A percentile compares a stretch with the other conserved stretches of the same genome.
Conservation (phyloP, 1,140 invertebrate genomes). For the Sitobion miscanthi region DNA sequence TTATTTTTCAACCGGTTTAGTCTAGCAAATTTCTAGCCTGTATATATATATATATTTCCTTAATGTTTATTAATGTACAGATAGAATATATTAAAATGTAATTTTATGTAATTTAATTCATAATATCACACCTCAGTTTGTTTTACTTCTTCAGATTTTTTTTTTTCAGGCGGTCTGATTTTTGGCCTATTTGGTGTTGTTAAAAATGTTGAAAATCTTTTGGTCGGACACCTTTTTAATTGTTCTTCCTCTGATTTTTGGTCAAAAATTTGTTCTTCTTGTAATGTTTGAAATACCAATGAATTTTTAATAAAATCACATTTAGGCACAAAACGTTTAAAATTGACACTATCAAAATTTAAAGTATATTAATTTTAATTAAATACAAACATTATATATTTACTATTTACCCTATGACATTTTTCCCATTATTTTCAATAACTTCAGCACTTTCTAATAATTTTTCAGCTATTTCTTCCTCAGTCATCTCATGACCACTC, state of each 20-base stretch:
- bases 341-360: slow-evolving; percentile 67
- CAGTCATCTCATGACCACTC: slow-evolving; percentile 63
- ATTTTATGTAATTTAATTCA: not conserved
- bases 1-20: too few species aligned
- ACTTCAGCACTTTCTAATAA: slow-evolving; percentile 73
- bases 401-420: slow-evolving; percentile 70
- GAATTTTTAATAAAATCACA: slow-evolving; percentile 71
- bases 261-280: slow-evolving; percentile 60
- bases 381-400: not conserved
- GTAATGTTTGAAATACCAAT: slow-evolving; percentile 70
- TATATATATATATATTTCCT: not conserved
- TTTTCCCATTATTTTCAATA: slow-evolving; percentile 67
- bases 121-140: not conserved
- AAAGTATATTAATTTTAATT: slow-evolving; percentile 36
- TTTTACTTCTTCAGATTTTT: slow-evolving; percentile 48
- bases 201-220: slow-evolving; percentile 61
- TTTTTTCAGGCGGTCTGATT: slow-evolving; percentile 58
- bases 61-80: not conserved
- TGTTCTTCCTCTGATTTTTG: slow-evolving; percentile 60
- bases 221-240: slow-evolving; percentile 60
- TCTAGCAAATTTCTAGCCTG: too few species aligned
- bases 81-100: not conserved
- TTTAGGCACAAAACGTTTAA: slow-evolving; percentile 72
- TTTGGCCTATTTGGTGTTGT: slow-evolving; percentile 59
- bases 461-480: slow-evolving; percentile 72